A percentile compares a stretch with the other conserved stretches of the same genome.
Conservation (phyloP, 2,888 invertebrate genomes). For the Lacanobia wlatinum region DNA sequence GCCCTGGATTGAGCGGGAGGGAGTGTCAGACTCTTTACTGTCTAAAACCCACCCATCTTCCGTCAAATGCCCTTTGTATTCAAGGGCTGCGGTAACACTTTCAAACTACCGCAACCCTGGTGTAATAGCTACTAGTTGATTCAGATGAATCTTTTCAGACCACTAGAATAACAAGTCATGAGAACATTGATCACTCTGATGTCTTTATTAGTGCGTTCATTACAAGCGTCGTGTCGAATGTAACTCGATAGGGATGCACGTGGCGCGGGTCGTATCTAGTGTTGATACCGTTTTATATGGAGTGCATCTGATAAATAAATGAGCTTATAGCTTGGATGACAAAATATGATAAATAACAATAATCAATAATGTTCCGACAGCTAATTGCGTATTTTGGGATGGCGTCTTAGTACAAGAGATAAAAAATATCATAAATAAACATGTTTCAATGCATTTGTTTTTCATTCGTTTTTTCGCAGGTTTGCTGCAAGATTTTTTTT, state of each 20-base stretch:
- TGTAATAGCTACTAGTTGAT: no score
- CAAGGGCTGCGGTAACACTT: no score
- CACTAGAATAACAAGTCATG: conserved; percentile 1
- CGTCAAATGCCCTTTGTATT: no score
- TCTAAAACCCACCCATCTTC: no score
- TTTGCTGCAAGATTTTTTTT: not conserved
- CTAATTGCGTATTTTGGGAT: not conserved
- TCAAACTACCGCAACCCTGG: no score
- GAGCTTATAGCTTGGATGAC: not conserved
- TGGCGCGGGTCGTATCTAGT: conserved; percentile 20
- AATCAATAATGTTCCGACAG: not conserved
- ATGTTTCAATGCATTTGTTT: not conserved
- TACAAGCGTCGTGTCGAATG: conserved; percentile 25
- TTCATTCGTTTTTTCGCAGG: not conserved
- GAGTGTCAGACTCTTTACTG: no score
- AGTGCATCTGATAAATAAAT: conserved; percentile 34
- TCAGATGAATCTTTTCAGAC: not conserved
- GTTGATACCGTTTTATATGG: conserved; percentile 1
- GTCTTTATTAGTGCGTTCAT: conserved; percentile 15
- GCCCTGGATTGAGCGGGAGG: no score
- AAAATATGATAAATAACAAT: not conserved
- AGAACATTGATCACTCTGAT: conserved; percentile 5
- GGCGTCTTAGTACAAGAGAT: no score
- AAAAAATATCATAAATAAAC: not conserved
- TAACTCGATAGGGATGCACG: conserved; percentile 50